These are phyloP conservation scores for Trissolcus basalis DNA, from an alignment of 1,140 invertebrate species.

Conservation along the genomic window DNA sequence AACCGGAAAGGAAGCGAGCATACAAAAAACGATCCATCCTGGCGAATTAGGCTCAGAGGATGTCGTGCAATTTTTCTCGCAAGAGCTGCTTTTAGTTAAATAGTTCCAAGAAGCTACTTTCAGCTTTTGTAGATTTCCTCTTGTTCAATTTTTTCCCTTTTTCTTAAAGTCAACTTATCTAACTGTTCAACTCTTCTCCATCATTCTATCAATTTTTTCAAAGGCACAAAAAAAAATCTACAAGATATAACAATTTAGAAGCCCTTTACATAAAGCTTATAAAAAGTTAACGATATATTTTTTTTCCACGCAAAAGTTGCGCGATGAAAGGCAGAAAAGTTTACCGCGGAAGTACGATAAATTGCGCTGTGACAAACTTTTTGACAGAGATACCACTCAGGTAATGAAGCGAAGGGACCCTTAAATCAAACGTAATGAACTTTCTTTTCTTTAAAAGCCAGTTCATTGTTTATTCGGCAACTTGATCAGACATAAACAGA, in stretches of 20 bases:
- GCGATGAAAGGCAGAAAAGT: conserved; percentile 4
- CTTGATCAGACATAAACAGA: no score
- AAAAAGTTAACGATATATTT: not conserved
- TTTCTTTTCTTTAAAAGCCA: not conserved
- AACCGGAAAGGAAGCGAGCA: not conserved
- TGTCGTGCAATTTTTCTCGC: no score
- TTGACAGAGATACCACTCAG: conserved; percentile 3
- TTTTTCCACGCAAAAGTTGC: not conserved
- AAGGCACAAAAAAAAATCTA: no score
- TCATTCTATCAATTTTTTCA: no score
- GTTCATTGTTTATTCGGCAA: not conserved
- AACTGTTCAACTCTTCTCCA: no score
- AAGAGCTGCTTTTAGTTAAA: no score
- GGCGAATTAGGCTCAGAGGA: no score
- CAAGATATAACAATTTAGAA: no score
- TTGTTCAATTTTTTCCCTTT: no score
- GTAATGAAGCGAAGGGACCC: not conserved
- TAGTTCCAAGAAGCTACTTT: no score
- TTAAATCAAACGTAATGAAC: conserved; percentile 6
- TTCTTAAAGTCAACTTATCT: no score
- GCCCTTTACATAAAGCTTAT: not conserved
- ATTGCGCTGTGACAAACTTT: not conserved
- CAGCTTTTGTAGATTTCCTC: no score
- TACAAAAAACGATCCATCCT: not conserved
- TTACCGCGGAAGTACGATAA: conserved; percentile 5